Evolutionary conservation across 2,113 vertebrate species (phyloP).

Genomic region (Alces alces): DNA sequence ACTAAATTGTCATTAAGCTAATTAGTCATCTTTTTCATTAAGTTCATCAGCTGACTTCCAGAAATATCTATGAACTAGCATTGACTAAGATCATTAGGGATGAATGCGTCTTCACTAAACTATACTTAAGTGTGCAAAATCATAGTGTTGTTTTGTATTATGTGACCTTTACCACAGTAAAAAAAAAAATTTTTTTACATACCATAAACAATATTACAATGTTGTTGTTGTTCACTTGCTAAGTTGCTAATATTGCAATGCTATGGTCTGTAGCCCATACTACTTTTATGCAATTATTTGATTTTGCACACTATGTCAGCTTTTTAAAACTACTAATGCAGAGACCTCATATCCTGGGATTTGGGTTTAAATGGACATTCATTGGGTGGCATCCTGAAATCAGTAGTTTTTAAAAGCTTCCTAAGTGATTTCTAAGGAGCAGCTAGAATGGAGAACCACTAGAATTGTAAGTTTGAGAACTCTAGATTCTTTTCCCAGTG

Average conservation of each 20-base stretch:
- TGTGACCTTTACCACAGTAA: not conserved
- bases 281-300: not conserved
- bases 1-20: not conserved
- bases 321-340: not conserved
- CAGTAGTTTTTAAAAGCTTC: not conserved
- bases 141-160: not conserved
- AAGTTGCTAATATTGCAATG: not conserved
- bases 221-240: not conserved
- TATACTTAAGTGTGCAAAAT: not conserved
- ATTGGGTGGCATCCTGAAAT: not conserved
- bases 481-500: not conserved
- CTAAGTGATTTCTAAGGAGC: not conserved
- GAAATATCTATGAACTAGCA: not conserved
- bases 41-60: not conserved
- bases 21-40: not conserved
- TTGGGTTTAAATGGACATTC: not conserved
- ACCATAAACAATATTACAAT: not conserved
- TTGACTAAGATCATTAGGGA: not conserved
- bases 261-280: not conserved
- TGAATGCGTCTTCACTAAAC: not conserved
- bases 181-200: not conserved
- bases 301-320: not conserved
- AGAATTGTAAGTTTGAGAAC: not conserved
- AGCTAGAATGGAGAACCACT: not conserved
- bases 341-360: not conserved